These are phyloP conservation scores for Enteromius fasciolatus DNA, from an alignment of 2,797 vertebrate species.

Conservation along the genomic window DNA sequence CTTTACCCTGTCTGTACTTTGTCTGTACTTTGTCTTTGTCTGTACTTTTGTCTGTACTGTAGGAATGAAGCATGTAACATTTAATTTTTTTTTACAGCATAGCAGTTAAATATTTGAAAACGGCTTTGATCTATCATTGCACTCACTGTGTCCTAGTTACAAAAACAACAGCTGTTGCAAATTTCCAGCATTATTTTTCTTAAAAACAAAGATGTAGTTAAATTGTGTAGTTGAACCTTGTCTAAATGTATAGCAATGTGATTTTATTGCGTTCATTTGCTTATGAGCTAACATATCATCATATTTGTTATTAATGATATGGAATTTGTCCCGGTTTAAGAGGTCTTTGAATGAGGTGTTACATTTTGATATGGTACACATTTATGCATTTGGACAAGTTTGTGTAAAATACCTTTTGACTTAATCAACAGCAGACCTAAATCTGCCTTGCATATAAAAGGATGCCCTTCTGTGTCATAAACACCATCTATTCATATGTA, in stretches of 20 bases:
- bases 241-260: neutral
- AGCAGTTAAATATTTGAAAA: neutral
- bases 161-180: neutral
- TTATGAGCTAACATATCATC: neutral
- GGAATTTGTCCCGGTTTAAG: neutral
- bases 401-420: neutral
- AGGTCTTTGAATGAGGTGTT: neutral
- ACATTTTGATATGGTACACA: neutral
- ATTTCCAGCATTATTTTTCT: neutral
- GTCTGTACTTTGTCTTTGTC: neutral
- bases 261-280: neutral
- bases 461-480: constrained; percentile 54
- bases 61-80: neutral
- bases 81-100: neutral
- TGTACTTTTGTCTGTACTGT: neutral
- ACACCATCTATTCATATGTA: constrained; percentile 70
- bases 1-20: constrained; percentile 2
- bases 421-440: neutral
- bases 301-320: neutral
- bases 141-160: neutral
- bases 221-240: neutral
- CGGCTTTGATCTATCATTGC: neutral
- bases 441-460: constrained; percentile 27
- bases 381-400: neutral
- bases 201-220: neutral